These are phyloP conservation scores for Ptiloglossa arizonensis DNA, from an alignment of 1,140 invertebrate genomes.

Conservation along the genomic window DNA sequence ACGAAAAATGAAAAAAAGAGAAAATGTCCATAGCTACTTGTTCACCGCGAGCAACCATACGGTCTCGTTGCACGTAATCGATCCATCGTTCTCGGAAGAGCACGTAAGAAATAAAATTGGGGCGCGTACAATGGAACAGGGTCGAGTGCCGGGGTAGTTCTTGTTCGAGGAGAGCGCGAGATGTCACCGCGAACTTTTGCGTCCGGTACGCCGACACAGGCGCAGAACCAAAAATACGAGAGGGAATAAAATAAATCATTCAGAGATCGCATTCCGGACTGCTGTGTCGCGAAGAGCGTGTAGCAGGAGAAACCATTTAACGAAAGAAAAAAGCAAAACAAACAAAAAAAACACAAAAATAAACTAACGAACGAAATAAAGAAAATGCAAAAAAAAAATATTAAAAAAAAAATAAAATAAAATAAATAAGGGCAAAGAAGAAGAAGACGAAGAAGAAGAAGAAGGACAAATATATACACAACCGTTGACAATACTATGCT, in stretches of 20 bases:
- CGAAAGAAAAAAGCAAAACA: too few relatives aligned
- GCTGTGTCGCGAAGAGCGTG: slow-evolving; percentile 29
- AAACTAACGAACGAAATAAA: not conserved
- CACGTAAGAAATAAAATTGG: slow-evolving; percentile 3
- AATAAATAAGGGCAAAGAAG: slow-evolving; percentile 14
- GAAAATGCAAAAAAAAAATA: slow-evolving; percentile 28
- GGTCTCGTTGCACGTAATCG: slow-evolving; percentile 20
- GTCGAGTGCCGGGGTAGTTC: slow-evolving; percentile 27
- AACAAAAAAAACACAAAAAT: too few relatives aligned
- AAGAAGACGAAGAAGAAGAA: slow-evolving; percentile 2
- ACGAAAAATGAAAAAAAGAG: not conserved
- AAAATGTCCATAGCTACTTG: not conserved
- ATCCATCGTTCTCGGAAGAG: slow-evolving; percentile 21
- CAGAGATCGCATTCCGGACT: slow-evolving; percentile 26
- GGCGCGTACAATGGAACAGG: slow-evolving; percentile 10
- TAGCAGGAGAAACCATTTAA: slow-evolving; percentile 43
- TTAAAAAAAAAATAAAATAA: slow-evolving; percentile 21
- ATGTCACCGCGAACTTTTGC: slow-evolving; percentile 54
- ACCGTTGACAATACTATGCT: slow-evolving; percentile 78
- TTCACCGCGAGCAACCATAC: slow-evolving; percentile 12
- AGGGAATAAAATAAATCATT: slow-evolving; percentile 12
- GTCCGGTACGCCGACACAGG: slow-evolving; percentile 40
- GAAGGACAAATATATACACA: slow-evolving; percentile 70
- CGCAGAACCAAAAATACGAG: slow-evolving; percentile 48
- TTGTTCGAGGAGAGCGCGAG: slow-evolving; percentile 15